Conservation (phyloP, 2,888 invertebrate species). For the Cepaea hortensis region DNA sequence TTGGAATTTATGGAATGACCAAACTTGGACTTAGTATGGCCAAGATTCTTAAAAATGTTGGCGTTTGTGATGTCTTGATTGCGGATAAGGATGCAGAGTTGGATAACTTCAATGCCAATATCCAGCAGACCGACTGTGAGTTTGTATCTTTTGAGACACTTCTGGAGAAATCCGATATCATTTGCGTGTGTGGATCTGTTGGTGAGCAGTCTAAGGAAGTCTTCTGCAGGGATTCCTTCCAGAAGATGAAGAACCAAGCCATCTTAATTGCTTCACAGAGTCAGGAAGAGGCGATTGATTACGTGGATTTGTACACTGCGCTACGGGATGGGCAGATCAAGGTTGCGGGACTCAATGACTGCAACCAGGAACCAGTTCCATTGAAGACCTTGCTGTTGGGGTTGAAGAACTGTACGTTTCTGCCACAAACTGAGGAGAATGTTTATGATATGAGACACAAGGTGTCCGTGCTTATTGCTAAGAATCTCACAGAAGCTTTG, state of each 20-base stretch:
- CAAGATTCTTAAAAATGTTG: conserved; percentile 84
- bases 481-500: conserved; percentile 48
- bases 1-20: conserved; percentile 78
- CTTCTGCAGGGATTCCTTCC: conserved; percentile 86
- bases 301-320: conserved; percentile 86
- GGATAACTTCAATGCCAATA: conserved; percentile 79
- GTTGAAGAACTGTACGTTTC: conserved; percentile 87
- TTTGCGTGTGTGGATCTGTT: conserved; percentile 85
- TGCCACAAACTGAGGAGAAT: conserved; percentile 79
- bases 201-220: conserved; percentile 86
- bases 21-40: conserved; percentile 83
- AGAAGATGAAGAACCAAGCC: conserved; percentile 88
- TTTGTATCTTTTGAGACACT: conserved; percentile 85
- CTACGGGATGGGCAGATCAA: conserved; percentile 83
- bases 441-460: conserved; percentile 54
- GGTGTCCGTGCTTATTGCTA: conserved; percentile 50
- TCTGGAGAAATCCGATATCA: conserved; percentile 86
- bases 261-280: conserved; percentile 87
- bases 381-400: conserved; percentile 85
- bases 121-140: conserved; percentile 72
- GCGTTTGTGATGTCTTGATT: conserved; percentile 76
- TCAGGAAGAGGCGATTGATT: conserved; percentile 80
- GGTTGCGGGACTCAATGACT: conserved; percentile 93
- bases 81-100: conserved; percentile 54
- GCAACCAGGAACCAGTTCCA: conserved; percentile 91